Evolutionary conservation across 2,797 vertebrate genomes (phyloP).

Genomic region (Pantherophis vulpinus): DNA sequence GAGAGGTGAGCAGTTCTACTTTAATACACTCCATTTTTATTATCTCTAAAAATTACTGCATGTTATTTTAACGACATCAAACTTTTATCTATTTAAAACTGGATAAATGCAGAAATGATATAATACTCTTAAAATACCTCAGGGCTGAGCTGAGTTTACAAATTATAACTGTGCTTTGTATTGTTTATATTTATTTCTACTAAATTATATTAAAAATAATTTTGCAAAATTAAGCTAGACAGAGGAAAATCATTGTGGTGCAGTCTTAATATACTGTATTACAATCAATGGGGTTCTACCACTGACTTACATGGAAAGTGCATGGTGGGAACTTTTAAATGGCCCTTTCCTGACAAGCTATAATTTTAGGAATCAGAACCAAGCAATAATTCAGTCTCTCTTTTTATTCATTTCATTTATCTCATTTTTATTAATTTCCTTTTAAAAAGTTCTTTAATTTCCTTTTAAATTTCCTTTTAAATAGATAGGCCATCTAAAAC

Average conservation of each 20-base stretch:
- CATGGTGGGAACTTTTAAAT: neutral
- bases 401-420: conserved; percentile 6
- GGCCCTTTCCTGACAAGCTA: neutral
- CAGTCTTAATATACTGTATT: neutral
- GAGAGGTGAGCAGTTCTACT: conserved; percentile 50
- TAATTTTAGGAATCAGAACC: neutral
- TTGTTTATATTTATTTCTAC: conserved; percentile 66
- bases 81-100: conserved; percentile 35
- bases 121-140: conserved; percentile 74
- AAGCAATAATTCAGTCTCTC: neutral
- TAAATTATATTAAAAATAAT: conserved; percentile 44
- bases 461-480: conserved; percentile 13
- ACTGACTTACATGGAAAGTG: neutral
- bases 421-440: too few relatives aligned
- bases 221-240: neutral
- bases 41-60: conserved; percentile 37
- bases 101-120: conserved; percentile 49
- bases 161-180: conserved; percentile 51
- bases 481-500: conserved; percentile 5
- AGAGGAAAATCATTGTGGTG: neutral
- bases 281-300: neutral
- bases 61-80: conserved; percentile 35
- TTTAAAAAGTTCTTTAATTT: conserved; percentile 11
- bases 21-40: conserved; percentile 51
- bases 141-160: conserved; percentile 68